Evolutionary conservation across 2,888 invertebrate genomes (phyloP).

Genomic region (Caenorhabditis drosophilae): DNA sequence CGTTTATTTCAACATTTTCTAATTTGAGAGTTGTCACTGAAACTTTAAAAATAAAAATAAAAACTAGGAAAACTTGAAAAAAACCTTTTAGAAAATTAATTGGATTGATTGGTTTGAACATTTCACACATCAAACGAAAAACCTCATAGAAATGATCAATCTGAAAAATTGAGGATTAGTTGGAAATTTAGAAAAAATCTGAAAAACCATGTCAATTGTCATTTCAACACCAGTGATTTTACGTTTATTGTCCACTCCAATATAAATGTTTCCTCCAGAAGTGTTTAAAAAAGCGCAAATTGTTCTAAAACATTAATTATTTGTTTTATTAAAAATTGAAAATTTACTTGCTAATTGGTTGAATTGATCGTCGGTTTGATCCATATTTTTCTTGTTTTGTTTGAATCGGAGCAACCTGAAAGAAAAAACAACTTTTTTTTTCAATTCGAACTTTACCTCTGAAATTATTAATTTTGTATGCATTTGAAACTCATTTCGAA

Average conservation of each 20-base stretch:
- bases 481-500: conserved; percentile 49
- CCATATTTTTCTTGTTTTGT: conserved; percentile 41
- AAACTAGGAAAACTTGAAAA: no score
- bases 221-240: conserved; percentile 38
- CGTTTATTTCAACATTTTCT: conserved; percentile 4
- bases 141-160: conserved; percentile 31
- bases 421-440: not conserved
- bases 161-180: conserved; percentile 5
- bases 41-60: no score
- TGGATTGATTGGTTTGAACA: conserved; percentile 31
- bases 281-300: conserved; percentile 53
- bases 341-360: conserved; percentile 52
- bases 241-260: conserved; percentile 46
- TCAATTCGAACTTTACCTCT: conserved; percentile 20
- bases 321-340: not conserved
- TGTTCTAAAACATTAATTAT: conserved; percentile 24
- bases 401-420: conserved; percentile 28
- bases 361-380: conserved; percentile 44
- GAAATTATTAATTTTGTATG: conserved; percentile 39
- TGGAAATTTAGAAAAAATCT: not conserved
- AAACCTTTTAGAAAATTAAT: conserved; percentile 11
- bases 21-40: conserved; percentile 25
- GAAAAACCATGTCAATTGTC: conserved; percentile 38
- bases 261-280: conserved; percentile 40
- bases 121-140: conserved; percentile 33